A percentile compares a stretch with the other conserved stretches of the same genome.
Conservation (phyloP, 2,113 vertebrate genomes). For the Cisticola juncidis region DNA sequence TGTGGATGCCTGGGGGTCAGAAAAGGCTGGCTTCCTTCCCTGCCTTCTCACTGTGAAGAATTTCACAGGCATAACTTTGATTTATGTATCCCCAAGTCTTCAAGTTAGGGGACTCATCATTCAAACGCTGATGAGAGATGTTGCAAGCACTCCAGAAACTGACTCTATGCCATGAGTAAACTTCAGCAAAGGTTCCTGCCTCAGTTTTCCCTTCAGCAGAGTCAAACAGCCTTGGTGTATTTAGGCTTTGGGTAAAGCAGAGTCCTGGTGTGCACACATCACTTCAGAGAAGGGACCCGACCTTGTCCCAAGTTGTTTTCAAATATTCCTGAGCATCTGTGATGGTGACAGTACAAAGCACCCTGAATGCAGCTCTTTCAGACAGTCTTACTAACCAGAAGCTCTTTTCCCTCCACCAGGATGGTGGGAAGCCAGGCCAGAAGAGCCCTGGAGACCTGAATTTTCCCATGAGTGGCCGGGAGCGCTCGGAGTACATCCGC, state of each 20-base stretch:
- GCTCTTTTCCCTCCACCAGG: conserved; percentile 32
- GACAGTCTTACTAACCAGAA: neutral
- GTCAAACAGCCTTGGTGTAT: neutral
- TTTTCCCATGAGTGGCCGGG: conserved; percentile 75
- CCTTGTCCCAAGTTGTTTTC: neutral
- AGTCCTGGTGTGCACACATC: neutral
- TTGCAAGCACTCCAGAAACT: neutral
- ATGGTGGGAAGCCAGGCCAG: conserved; percentile 52
- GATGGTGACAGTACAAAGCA: neutral
- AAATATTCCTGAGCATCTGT: neutral
- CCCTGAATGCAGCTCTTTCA: neutral
- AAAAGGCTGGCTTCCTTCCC: neutral
- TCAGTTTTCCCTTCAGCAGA: neutral
- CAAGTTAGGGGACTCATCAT: neutral
- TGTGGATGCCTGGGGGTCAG: neutral
- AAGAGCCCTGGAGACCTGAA: conserved; percentile 67
- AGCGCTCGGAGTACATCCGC: conserved; percentile 80
- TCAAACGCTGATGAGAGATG: neutral
- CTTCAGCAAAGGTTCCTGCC: neutral
- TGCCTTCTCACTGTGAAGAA: neutral
- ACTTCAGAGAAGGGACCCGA: neutral
- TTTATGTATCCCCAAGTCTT: neutral
- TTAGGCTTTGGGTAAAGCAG: neutral
- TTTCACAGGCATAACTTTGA: neutral
- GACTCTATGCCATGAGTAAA: neutral